Conservation (phyloP, 2,888 invertebrate genomes). For the Andricus curvator region DNA sequence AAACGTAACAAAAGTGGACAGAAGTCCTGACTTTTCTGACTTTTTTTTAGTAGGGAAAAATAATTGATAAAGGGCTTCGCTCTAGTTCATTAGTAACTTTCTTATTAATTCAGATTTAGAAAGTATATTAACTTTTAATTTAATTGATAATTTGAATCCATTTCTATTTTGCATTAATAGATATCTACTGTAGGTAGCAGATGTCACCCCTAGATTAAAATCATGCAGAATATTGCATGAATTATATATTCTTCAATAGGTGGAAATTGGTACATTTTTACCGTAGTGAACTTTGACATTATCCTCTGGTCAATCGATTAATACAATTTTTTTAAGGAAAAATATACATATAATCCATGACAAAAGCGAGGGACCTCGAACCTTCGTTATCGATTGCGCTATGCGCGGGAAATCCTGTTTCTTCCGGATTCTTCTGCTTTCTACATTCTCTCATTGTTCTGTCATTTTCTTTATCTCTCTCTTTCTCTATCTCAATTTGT, state of each 20-base stretch:
- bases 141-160: too few relatives aligned
- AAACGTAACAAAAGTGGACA: too few relatives aligned
- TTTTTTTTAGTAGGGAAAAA: too few relatives aligned
- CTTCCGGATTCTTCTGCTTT: slow-evolving; percentile 48
- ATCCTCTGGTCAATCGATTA: neutral
- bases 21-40: too few relatives aligned
- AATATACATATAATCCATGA: neutral
- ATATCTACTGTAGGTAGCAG: too few relatives aligned
- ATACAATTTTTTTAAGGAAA: neutral
- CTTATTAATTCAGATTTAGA: too few relatives aligned
- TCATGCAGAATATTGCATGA: neutral
- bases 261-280: neutral
- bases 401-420: slow-evolving; percentile 62
- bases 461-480: neutral
- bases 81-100: too few relatives aligned
- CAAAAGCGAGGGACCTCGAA: slow-evolving; percentile 53
- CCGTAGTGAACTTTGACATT: slow-evolving; percentile 18
- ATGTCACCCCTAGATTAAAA: neutral
- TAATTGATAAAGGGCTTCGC: too few relatives aligned
- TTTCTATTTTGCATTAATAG: too few relatives aligned
- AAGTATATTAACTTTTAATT: too few relatives aligned
- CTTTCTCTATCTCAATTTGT: neutral
- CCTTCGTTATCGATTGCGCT: slow-evolving; percentile 62
- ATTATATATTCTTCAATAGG: neutral
- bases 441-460: neutral